Conservation (phyloP, 2,888 invertebrate genomes). For the Nomada fabriciana region DNA sequence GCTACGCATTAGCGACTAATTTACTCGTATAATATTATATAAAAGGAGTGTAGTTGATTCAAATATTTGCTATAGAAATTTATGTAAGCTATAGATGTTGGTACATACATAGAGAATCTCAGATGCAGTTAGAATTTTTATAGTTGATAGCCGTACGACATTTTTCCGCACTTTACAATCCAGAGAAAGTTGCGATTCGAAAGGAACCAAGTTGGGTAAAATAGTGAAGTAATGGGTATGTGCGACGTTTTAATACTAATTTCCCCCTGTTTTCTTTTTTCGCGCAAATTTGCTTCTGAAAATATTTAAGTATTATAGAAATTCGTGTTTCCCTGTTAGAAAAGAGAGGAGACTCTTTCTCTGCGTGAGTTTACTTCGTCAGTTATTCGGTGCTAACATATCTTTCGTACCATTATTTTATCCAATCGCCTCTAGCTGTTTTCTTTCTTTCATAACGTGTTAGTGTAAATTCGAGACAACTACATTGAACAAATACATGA, state of each 20-base stretch:
- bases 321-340: too few relatives aligned
- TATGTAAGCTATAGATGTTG: too few relatives aligned
- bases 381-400: background rate
- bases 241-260: background rate
- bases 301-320: too few relatives aligned
- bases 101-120: too few relatives aligned
- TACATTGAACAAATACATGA: conserved; percentile 65
- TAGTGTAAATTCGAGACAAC: conserved; percentile 25
- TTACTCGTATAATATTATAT: conserved; percentile 1
- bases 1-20: conserved; percentile 34
- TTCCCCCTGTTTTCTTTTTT: background rate
- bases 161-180: background rate
- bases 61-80: too few relatives aligned
- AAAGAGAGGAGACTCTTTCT: too few relatives aligned
- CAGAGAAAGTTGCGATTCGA: background rate
- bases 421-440: conserved; percentile 3
- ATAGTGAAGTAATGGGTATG: background rate
- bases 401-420: conserved; percentile 6
- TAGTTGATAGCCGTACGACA: background rate
- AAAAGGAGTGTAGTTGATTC: too few relatives aligned
- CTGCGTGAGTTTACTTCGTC: background rate
- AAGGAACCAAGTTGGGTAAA: conserved; percentile 23
- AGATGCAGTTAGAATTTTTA: background rate
- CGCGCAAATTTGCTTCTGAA: too few relatives aligned
- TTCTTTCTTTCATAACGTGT: background rate